Base-by-base conservation (phyloP, 1,140 invertebrate species). In the Euglossa dilemma region DNA sequence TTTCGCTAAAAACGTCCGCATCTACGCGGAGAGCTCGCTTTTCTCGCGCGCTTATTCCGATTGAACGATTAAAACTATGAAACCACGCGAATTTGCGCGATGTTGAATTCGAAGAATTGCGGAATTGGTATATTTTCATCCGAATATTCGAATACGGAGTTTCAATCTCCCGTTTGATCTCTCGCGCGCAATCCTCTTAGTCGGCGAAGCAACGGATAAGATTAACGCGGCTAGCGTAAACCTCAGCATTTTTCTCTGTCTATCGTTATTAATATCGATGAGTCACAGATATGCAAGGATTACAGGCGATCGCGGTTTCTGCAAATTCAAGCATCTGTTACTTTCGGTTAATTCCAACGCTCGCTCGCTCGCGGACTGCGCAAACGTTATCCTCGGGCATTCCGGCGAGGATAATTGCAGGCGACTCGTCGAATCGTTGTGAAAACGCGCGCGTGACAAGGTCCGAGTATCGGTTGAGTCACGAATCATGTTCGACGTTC, bases 381-480 rank as follows among this genome's bases (percentile, higher is more conserved):
- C 28, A 9, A 16, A 36, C 23, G n/a, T 54, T n/a, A 63, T 54
- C 36, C 47, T n/a, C 11, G 36, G 18, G 23, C n/a, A 14, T 0
- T 52, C 12, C 54, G 23, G 18, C 25, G 56, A 25, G 16, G 28
- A 64, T 87, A 77, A 87, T 87, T 87, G 52, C 71, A 71, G 4
- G 36, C 59, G 8, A 1, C 23, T 74, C 52, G n/a, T n/a, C 25
- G 54, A n/a, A 47, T 86, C 63, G 57, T 52, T 54, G 25, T 64
- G 47, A 77, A 85, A 76, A 25, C 36, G 50, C 47, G 61, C 57
- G 23, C 57, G 74, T 43, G 45, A 50, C 61, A 80, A 66, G 85
- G 56, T 79, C 54, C 59, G 50, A 12, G 16, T 64, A 59, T n/a
- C 70, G 25, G 73, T 75, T 85, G 86, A 88, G 56, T 88, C 86